Evolutionary conservation across 2,113 vertebrate genomes (phyloP).

Genomic region (Zootoca vivipara): DNA sequence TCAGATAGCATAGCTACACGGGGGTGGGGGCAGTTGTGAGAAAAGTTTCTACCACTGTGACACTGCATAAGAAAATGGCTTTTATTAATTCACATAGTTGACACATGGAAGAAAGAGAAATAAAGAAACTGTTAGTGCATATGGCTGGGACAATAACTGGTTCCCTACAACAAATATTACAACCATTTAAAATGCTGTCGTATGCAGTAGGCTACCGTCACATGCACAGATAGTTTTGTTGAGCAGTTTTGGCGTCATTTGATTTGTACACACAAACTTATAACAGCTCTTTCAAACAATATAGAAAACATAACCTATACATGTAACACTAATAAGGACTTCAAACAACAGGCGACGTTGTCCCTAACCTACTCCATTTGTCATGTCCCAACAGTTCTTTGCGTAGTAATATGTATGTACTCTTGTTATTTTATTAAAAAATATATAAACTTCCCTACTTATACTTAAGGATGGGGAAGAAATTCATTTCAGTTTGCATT

Average conservation of each 20-base stretch:
- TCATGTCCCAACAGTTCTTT: not conserved
- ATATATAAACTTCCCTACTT: not conserved
- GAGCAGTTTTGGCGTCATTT: constrained; percentile 12
- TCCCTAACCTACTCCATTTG: not conserved
- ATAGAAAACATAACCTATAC: constrained; percentile 28
- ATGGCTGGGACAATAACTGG: constrained; percentile 22
- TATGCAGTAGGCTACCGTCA: not conserved
- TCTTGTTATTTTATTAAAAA: not conserved
- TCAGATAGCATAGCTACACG: not conserved
- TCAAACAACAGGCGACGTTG: constrained; percentile 2
- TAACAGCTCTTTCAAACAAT: constrained; percentile 35
- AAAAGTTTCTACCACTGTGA: not conserved
- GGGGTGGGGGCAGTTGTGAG: too few species aligned
- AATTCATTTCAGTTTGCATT: too few species aligned
- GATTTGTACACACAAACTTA: constrained; percentile 16
- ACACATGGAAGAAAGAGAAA: not conserved
- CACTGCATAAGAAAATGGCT: constrained; percentile 1
- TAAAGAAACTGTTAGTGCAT: constrained; percentile 3
- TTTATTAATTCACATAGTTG: constrained; percentile 23
- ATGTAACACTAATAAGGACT: not conserved
- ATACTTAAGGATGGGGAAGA: not conserved
- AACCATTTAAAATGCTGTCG: constrained; percentile 7
- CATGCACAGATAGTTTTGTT: constrained; percentile 8
- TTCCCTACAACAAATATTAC: constrained; percentile 20
- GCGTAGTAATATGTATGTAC: not conserved